Conservation (phyloP, 2,888 invertebrate species). For the Pyrgus malvae region DNA sequence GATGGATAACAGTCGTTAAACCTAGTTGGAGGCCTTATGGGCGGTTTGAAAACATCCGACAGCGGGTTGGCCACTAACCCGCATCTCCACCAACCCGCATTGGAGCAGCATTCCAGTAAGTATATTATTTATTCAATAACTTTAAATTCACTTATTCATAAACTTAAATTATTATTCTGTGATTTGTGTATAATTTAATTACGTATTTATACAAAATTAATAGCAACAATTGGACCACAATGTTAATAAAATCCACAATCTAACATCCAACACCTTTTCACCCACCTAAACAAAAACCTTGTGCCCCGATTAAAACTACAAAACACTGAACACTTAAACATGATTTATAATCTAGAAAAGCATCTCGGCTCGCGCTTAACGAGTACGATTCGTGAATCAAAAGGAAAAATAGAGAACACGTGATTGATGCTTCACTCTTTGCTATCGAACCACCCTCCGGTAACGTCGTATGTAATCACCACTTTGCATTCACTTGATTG, state of each 20-base stretch:
- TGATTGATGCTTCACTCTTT: slow-evolving; percentile 60
- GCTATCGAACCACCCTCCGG: slow-evolving; percentile 37
- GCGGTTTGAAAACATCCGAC: too few species aligned
- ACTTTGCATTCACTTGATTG: slow-evolving; percentile 44
- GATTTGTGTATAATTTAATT: too few species aligned
- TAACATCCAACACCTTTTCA: background rate
- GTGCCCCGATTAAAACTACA: slow-evolving; percentile 13
- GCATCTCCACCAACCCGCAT: too few species aligned
- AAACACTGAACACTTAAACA: slow-evolving; percentile 17
- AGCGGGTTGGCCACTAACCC: too few species aligned
- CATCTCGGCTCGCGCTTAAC: slow-evolving; percentile 26
- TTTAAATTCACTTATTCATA: too few species aligned
- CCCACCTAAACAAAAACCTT: background rate
- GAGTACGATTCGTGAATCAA: slow-evolving; percentile 37
- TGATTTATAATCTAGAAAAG: slow-evolving; percentile 27
- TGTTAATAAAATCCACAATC: background rate
- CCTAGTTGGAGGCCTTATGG: too few species aligned
- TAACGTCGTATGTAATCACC: slow-evolving; percentile 44
- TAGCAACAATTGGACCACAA: too few species aligned
- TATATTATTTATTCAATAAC: too few species aligned
- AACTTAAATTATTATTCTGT: too few species aligned
- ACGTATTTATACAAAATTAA: too few species aligned
- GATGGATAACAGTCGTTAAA: too few species aligned
- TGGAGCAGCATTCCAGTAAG: too few species aligned
- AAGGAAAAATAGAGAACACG: slow-evolving; percentile 52